Base-by-base conservation (phyloP, 1,140 invertebrate genomes). In the Heliconius hermathena region DNA sequence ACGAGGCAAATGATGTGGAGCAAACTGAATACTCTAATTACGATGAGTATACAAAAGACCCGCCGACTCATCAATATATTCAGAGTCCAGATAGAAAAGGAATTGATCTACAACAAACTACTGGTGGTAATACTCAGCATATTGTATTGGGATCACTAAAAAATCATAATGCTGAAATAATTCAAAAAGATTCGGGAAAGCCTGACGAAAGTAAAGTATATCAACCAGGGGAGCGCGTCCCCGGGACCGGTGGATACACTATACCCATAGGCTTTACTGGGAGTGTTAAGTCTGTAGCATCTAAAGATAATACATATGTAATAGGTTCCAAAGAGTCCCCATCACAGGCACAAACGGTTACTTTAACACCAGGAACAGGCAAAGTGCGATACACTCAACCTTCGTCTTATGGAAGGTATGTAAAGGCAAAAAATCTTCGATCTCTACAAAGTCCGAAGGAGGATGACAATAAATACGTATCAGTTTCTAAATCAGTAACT, bases 401-500 rank as follows among this genome's bases (percentile, higher is more conserved):
- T 76, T 85, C 75, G 76, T 87, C 90, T 83, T 88, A 91, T 81
- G 66, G 92, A 82, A 90, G 89, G 88, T 91, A 93, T 87, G 74
- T 95, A 72, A 82, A 91, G 89, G 83, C 95, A 80, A 87, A 94
- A 81, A 84, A 95, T 76, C 84, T 94, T n/a, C 85, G 88, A 78
- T 93, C 91, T 8, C 81, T 93, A 0, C 84, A 88, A 38, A 85
- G 81, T 77, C 82, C 82, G 74, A 93, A 84, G 86, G 76, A 94
- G 18, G 90, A 93, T 33, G 94, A 94, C 75, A 92, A 94, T 52
- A 93, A 90, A 84, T 97, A 96, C 87, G 95, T 97, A 0, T 97
- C 97, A 0, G 96, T 97, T 4, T 97, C 97, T 1, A 98, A 97
- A 86, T 97, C 97, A 22, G 96, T 97, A 52, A 96, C 97, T 6